phyloP scores from a whole-genome alignment of 2,113 vertebrate species.

The Platycercus adscitus region DNA sequence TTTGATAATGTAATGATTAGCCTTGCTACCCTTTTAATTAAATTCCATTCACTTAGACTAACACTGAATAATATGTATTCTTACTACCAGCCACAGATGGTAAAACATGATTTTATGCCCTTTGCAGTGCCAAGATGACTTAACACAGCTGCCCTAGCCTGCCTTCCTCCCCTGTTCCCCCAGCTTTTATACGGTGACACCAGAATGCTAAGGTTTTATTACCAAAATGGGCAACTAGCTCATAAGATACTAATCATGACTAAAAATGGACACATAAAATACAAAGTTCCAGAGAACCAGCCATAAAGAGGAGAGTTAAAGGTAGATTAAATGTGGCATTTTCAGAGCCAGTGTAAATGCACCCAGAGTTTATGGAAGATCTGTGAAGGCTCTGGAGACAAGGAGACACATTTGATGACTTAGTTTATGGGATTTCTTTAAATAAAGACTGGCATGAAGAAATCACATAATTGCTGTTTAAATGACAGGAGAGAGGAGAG shows the following conservation, averaged over 20 bases:
- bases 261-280: background rate
- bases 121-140: background rate
- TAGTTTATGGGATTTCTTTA: background rate
- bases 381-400: background rate
- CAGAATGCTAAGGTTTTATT: background rate
- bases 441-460: background rate
- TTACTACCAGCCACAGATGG: background rate
- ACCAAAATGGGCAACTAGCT: background rate
- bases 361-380: background rate
- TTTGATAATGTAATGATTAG: background rate
- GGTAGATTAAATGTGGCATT: background rate
- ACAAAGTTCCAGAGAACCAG: background rate
- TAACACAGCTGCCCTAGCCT: background rate
- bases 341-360: background rate
- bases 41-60: background rate
- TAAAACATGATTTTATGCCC: background rate
- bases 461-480: background rate
- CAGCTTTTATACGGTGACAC: rapidly evolving
- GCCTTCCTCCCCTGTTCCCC: background rate
- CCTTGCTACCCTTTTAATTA: background rate
- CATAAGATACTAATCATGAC: slow-evolving; percentile 27
- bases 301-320: background rate
- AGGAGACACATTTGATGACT: background rate
- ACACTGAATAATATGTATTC: background rate
- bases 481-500: background rate